Base-by-base conservation (phyloP, 2,888 invertebrate species). In the Eupithecia inturbata region DNA sequence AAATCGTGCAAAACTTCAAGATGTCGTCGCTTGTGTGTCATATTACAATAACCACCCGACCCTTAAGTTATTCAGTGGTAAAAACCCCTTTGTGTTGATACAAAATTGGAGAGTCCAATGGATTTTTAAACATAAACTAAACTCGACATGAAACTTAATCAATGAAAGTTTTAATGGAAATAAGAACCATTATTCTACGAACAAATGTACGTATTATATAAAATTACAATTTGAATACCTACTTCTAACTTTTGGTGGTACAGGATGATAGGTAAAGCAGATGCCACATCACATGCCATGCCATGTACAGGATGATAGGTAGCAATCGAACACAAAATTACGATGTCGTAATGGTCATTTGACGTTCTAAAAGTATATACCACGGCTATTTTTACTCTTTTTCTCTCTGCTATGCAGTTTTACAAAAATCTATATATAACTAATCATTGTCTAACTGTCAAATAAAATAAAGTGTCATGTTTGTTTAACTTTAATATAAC, bases 131-230 rank as follows among this genome's bases (percentile, higher is more conserved):
- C 14, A 39, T 67, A 67, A 39, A 68, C 68, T 49, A 26, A 66
- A 36, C 39, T 31, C 12, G 16, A 7, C 22, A 22, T 36, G 22
- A 68, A 89, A 89, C 86, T 89, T 88, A 84, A 88, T 88, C 88
- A 89, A 89, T 89, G 87, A 86, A 89, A 89, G 81, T 89, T 89
- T 72, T 78, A 81, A 33, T 69, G 16, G 31, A 49, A 62, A 69
- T 63, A 82, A 79, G 79, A 77, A 79, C 77, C 80, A 70, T 77
- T 78, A 74, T 74, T 66, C 45, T 31, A 22, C 26, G 70, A 71
- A 79, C 79, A 77, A 57, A 86, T 85, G 84, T 85, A 84, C 83
- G 82, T 84, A 80, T 53, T 75, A 80, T 81, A 85, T 83, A 82
- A 79, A 81, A 82, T 80, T 79, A 80, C 83, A 78, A 85, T 81